Evolutionary conservation across 1,140 invertebrate genomes (phyloP).

Genomic region (Pseudomyrmex gracilis): DNA sequence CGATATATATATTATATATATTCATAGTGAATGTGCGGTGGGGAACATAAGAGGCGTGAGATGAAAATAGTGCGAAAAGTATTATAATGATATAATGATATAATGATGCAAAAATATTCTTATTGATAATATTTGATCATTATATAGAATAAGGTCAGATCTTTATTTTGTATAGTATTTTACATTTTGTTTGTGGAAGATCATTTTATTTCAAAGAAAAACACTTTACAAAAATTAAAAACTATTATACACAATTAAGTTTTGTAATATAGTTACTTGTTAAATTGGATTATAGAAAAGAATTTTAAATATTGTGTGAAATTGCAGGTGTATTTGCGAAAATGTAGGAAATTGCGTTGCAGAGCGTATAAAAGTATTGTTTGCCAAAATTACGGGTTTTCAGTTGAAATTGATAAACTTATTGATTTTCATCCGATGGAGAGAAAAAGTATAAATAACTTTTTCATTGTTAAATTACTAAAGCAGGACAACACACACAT

Average conservation of each 20-base stretch:
- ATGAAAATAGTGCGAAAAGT: slow-evolving; percentile 42
- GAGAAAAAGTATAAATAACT: not conserved
- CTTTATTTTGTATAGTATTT: too few relatives aligned
- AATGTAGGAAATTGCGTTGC: slow-evolving; percentile 14
- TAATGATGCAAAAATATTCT: slow-evolving; percentile 19
- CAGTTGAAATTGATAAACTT: not conserved
- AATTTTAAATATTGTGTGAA: not conserved
- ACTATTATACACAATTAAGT: not conserved
- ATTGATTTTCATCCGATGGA: slow-evolving; percentile 9
- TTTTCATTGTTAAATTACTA: slow-evolving; percentile 2
- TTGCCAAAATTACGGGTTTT: slow-evolving; percentile 22
- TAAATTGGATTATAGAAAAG: not conserved
- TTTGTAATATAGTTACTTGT: not conserved
- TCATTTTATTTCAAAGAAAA: too few relatives aligned
- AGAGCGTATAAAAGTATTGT: slow-evolving; percentile 25
- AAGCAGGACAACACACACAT: not conserved
- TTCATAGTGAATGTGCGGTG: slow-evolving; percentile 24
- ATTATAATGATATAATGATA: slow-evolving; percentile 56
- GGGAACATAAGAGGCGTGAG: slow-evolving; percentile 40
- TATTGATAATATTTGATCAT: slow-evolving; percentile 13
- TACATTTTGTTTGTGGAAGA: too few relatives aligned
- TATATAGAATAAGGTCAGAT: not conserved
- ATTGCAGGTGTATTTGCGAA: too few relatives aligned
- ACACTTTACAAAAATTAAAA: not conserved
- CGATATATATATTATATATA: slow-evolving; percentile 20